Conservation (phyloP, 2,888 invertebrate species). For the Xestia xanthographa region DNA sequence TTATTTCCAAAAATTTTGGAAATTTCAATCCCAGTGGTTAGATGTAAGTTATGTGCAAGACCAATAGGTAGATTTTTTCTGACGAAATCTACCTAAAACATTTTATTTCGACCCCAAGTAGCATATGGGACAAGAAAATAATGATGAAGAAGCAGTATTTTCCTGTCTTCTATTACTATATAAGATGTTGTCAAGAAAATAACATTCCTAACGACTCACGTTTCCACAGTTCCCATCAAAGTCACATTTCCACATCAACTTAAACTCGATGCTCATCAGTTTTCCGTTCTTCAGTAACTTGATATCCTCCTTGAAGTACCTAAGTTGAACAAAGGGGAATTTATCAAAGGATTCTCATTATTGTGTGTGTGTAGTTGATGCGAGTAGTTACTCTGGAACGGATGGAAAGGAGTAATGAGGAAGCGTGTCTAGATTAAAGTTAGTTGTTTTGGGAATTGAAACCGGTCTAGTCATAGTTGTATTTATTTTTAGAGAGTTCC, state of each 20-base stretch:
- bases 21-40: too few relatives aligned
- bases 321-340: constrained; percentile 34
- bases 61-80: too few relatives aligned
- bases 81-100: neutral
- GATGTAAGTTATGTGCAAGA: too few relatives aligned
- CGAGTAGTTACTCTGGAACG: neutral
- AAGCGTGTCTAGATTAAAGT: neutral
- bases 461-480: neutral
- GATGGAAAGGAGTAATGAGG: constrained; percentile 28
- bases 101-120: neutral
- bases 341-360: constrained; percentile 43
- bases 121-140: neutral
- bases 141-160: neutral
- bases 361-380: constrained; percentile 15
- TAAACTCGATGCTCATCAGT: constrained; percentile 38
- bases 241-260: constrained; percentile 8
- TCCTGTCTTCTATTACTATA: neutral
- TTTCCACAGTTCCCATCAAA: neutral
- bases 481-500: too few relatives aligned
- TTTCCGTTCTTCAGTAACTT: constrained; percentile 37
- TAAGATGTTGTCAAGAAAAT: neutral
- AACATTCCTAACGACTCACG: neutral
- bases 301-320: constrained; percentile 24
- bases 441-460: neutral
- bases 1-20: too few relatives aligned